Evolutionary conservation across 2,113 vertebrate genomes (phyloP), one percentile per base, ranked within the genome.

Genomic region (Chionodraco myersi): DNA sequence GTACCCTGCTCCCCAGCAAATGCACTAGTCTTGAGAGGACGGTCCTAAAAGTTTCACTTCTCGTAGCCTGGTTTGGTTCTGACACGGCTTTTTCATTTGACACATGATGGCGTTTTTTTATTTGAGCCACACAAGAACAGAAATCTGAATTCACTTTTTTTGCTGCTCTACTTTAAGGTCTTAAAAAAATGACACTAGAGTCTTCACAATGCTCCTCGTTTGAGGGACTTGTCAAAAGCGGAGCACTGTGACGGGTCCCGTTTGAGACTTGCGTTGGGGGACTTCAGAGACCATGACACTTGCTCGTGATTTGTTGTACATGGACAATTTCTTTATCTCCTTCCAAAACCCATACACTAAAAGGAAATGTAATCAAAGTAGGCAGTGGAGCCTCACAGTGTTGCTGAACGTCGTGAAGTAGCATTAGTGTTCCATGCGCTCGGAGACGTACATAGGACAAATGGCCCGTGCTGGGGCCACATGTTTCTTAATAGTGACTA

Each of bases 331-430:
- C 64, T 54, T 26, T 10, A 16, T 69, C 51, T 82, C 59, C 59
- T 83, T 80, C 68, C 57, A 59, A 60, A 72, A 70, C 18, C 36
- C 61, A 82, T 57, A 89, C 91, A 88, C 85, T 89, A 86, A 78
- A 73, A 44, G 72, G 56, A 91, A 56, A 87, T 83, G 59, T 86
- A 70, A 80, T 85, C 70, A 62, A 69, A 51, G 79, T 72, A 72
- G 65, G 70, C 49, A 36, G 23, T 53, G 10, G 66, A 72, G 72
- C 74, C 70, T 68, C 52, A 82, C 77, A 86, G 86, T 91, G 89
- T 91, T 85, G 82, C 88, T 90, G 82, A 81, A 78, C 84, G 64
- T 92, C 51, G 79, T 92, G 87, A 83, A 88, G 89, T 91, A 90
- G 89, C 76, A 75, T 89, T 87, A 80, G 87, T 78, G 66, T 88